Evolutionary conservation across 1,140 invertebrate species (phyloP).

Genomic region (Latrodectus geometricus): DNA sequence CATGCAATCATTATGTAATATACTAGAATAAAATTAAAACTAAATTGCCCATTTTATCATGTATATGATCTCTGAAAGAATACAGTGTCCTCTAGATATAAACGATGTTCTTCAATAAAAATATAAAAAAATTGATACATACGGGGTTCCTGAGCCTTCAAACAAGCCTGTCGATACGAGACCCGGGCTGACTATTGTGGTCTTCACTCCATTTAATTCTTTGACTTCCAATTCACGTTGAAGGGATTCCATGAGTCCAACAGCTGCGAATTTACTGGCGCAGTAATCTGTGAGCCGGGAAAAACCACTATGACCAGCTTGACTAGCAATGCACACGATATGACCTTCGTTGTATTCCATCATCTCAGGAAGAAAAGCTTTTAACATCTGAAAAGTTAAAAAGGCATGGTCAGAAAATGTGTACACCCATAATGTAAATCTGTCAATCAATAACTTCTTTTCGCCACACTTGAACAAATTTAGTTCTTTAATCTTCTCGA

Average conservation of each 20-base stretch:
- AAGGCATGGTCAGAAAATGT: too few species aligned
- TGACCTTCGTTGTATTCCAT: constrained; percentile 85
- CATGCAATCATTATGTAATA: too few species aligned
- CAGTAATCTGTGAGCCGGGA: constrained; percentile 93
- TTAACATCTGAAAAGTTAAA: constrained; percentile 64
- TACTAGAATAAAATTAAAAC: too few species aligned
- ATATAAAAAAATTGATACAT: background rate
- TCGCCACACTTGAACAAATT: too few species aligned
- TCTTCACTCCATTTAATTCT: constrained; percentile 80
- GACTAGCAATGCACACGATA: constrained; percentile 92
- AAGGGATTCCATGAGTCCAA: constrained; percentile 92
- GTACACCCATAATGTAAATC: background rate
- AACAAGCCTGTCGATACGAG: constrained; percentile 97
- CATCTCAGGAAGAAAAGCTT: constrained; percentile 85
- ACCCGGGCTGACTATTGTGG: constrained; percentile 91
- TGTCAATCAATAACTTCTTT: background rate
- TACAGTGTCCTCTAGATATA: too few species aligned
- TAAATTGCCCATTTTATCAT: too few species aligned
- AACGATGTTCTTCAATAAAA: too few species aligned
- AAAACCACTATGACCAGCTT: constrained; percentile 87
- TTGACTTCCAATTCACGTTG: constrained; percentile 76
- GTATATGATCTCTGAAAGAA: too few species aligned
- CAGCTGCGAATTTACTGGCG: constrained; percentile 91
- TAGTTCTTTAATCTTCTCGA: too few species aligned
- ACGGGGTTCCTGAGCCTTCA: constrained; percentile 72